Evolutionary conservation across 1,140 invertebrate species (phyloP), one percentile per base, ranked within the genome.

Genomic region (Drosophila subpulchrella): DNA sequence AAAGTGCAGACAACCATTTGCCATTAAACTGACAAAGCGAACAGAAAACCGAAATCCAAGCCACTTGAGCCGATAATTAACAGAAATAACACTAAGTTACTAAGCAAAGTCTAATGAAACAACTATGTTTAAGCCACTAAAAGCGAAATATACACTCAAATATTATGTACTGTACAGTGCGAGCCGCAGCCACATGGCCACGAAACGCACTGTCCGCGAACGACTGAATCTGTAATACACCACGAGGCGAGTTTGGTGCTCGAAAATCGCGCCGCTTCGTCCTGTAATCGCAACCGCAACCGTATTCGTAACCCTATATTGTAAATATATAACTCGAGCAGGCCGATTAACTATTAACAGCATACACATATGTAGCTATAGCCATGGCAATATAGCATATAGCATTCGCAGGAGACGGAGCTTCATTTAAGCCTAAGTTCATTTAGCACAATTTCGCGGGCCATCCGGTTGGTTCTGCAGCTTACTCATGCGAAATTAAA

Each of bases 371-470:
- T 11, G 39, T 46, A 36, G 27, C 15, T 36, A 67, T 24, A 47
- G 13, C 48, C 13, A 46, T 46, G 44, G 24, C 44, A 63, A 56
- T 39, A 24, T 60, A 46, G 51, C 27, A 30, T 8, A 61, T 20
- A 20, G 20, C 20, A 20, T 20, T 1, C 24, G 39, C 12, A 12
- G 34, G 15, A 12, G 48, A 48, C 41, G 50, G 61, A 75, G 67
- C 50, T 65, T 55, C 56, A 42, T 46, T 44, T 78, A 75, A 58
- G 42, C 48, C 55, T 78, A 71, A 83, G 70, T 68, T 83, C 58
- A 61, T 80, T 81, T 84, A 84, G 81, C 77, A 76, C 81, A 84
- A 84, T 84, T 84, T 70, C 53, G 27, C 15, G 38, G 42, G 41
- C 12, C 1, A 55, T 8, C 1, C 34, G 20, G 20, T 11, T 48